Evolutionary conservation across 2,888 invertebrate species (phyloP), one percentile per base, ranked within the genome.

Genomic region (Opisthograptis luteolata): DNA sequence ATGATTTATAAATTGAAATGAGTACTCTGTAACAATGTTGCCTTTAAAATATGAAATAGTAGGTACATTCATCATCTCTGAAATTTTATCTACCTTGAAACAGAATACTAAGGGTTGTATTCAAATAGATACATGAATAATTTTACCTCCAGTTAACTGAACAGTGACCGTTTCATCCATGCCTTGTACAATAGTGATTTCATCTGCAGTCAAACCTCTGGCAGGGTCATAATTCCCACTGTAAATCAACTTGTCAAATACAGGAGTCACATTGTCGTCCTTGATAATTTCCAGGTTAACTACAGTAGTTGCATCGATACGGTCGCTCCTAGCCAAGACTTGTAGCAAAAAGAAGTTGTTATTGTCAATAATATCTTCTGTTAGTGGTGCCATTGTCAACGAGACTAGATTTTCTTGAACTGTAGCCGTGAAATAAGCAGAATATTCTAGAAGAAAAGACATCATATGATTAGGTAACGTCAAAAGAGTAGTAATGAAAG

Each of bases 231-330:
- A 86, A 8, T 60, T 64, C 22, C 81, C 85, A 3, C 49, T 60
- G 49, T 87, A 87, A 22, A 84, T 52, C 7, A 66, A 55, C 15
- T 60, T 64, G 47, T 73, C 75, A 49, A 87, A 87, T 2, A 74
- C 64, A 0, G 86, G 87, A 0, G 85, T 84, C 1, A 67, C 48
- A 10, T 60, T 66, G 42, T 87, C 87, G 10, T 85, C 74, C 50
- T 84, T 84, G 40, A 85, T 64, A 34, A 87, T 78, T 30, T 81
- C 78, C 15, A 87, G 63, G n/a, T 70, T 71, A 13, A 84, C 73
- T 40, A 81, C 58, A 22, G 80, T 58, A 1, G 62, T 65, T 4
- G 79, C 67, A 2, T 61, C 50, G 53, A 72, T 80, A 27, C 55
- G 55, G 7, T 54, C 65, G 27, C 66, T 73, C 10, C 66, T 64